phyloP scores from a whole-genome alignment of 2,888 invertebrate species.

The Ochropacha duplaris region DNA sequence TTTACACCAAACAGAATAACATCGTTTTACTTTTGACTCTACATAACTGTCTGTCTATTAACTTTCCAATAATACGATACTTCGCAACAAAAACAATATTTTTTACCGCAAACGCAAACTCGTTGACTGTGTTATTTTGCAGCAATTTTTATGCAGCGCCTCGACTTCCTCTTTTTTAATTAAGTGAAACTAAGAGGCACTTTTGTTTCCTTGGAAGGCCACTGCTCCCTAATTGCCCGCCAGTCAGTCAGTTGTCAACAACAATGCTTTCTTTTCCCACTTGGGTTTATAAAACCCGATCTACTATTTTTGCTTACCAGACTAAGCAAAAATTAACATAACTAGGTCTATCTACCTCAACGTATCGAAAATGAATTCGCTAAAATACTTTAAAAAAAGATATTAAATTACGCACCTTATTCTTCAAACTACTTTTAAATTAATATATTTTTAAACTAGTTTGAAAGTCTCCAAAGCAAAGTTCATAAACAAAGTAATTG shows the following conservation, averaged over 20 bases:
- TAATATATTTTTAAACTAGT: too few relatives aligned
- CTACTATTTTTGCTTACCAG: slow-evolving; percentile 4
- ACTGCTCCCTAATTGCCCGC: slow-evolving; percentile 66
- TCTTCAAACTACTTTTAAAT: too few relatives aligned
- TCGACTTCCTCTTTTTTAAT: slow-evolving; percentile 66
- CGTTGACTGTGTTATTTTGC: slow-evolving; percentile 31
- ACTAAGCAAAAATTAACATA: too few relatives aligned
- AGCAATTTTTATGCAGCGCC: slow-evolving; percentile 48
- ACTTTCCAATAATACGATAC: background rate
- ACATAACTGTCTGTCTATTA: background rate
- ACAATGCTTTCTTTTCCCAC: slow-evolving; percentile 61
- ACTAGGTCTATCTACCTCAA: too few relatives aligned
- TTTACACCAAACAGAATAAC: too few relatives aligned
- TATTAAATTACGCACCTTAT: too few relatives aligned
- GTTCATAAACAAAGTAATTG: slow-evolving; percentile 6
- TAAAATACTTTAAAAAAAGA: too few relatives aligned
- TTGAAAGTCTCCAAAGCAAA: slow-evolving; percentile 4
- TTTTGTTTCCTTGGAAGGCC: slow-evolving; percentile 57
- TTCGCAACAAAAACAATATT: background rate
- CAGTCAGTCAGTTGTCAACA: slow-evolving; percentile 74
- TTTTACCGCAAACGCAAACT: slow-evolving; percentile 4
- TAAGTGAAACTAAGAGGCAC: slow-evolving; percentile 73
- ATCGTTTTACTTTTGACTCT: too few relatives aligned
- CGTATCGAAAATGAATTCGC: too few relatives aligned
- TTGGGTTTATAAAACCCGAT: slow-evolving; percentile 45